Evolutionary conservation across 2,888 invertebrate species (phyloP), one percentile per base, ranked within the genome.

Genomic region (Rhingia rostrata): DNA sequence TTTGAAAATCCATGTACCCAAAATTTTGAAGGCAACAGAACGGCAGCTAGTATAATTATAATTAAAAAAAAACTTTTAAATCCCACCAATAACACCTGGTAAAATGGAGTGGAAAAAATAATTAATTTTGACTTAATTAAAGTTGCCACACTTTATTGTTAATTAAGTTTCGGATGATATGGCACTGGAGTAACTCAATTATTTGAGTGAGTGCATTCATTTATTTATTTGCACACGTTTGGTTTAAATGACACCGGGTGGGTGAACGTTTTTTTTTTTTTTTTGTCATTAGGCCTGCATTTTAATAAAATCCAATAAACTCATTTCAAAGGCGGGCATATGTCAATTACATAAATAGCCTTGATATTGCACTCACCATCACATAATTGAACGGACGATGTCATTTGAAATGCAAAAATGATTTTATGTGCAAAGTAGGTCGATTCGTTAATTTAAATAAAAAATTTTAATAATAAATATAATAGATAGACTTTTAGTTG

Each of bases 181-280:
- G 69, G 63, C 63, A 69, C 41, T 41, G 12, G 32, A 32, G 60
- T 82, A 77, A 82, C 82, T 77, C 47, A 77, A 82, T 77, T 82
- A 82, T 54, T 77, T 77, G 53, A 81, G 75, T 75, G 75, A 70
- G 43, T 72, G 77, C 53, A 49, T 64, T 58, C 70, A 51, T 60
- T 47, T 70, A 64, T 60, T 72, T n/a, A 53, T 79, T 72, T 45
- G 53, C 45, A 37, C n/a, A 30, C 56, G 39, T 69, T 30, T 33
- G 61, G 39, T 69, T 30, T 33, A 53, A 14, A 14, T 39, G 33
- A 32, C 7, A 54, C 45, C 22, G 22, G 56, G 22, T 37, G 35
- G 45, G 69, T 63, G 47, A 22, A 22, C 22, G 63, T 78, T 33
- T 70, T 78, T 78, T 56, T n/a, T n/a, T n/a, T n/a, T n/a, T n/a